Base-by-base conservation (phyloP, 2,888 invertebrate genomes). In the Cheilosia grossa region DNA sequence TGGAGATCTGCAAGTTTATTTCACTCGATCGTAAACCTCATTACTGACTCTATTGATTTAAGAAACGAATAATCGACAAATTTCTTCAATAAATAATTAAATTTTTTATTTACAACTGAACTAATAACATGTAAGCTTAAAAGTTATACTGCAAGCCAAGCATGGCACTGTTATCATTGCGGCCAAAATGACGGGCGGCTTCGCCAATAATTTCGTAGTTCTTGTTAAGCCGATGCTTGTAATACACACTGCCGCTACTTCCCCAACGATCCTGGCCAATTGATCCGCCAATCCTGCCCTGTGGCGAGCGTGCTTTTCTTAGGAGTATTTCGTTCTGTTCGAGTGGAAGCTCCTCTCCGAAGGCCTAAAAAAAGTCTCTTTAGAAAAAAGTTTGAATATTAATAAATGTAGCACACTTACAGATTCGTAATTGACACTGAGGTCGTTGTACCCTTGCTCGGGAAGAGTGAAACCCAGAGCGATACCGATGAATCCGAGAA, bases 391-490 rank as follows among this genome's bases (percentile, higher is more conserved):
- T 42, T 17, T 30, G 30, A 21, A 13, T 1, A 33, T 33, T 6
- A 6, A 19, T 9, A 15, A 10, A 59, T 30, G n/a, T 33, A 5
- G 27, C 21, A 15, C 6, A n/a, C 63, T 47, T 63, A 30, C 47
- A 40, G 13, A n/a, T 19, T 40, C 17, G 6, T 40, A 19, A 10
- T 21, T 19, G 37, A 2, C 1, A 21, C 10, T 49, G 3, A 13
- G 49, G 0, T 21, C 19, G 21, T 37, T 21, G 21, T 5, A 4
- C 9, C 37, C 17, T 4, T 56, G n/a, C 2, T 64, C 56, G 17
- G 74, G 64, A 33, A 74, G 5, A n/a, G 49, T 37, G 10, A 49
- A 75, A 15, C 74, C 64, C 56, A 66, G 40, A 0, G 74, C 49
- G 2, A 75, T 9, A 7, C 66, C 66, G 27, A 66, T 30, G 27